Evolutionary conservation across 2,113 vertebrate genomes (phyloP).

Genomic region (Bubo blakistoni): DNA sequence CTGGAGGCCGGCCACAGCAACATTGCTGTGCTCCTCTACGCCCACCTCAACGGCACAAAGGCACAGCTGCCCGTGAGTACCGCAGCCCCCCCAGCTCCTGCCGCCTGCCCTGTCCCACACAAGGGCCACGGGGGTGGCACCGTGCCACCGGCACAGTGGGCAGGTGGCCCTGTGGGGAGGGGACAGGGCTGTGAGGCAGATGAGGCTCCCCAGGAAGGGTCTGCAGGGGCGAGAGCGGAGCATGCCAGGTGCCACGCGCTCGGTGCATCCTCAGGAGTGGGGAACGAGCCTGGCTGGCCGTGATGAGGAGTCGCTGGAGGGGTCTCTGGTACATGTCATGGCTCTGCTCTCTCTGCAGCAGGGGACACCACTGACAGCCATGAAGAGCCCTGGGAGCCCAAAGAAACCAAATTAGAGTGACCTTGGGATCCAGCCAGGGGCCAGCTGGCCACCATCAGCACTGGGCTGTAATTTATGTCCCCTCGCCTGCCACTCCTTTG

Average conservation of each 20-base stretch:
- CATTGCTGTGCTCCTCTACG: slow-evolving; percentile 86
- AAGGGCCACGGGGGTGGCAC: neutral
- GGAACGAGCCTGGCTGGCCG: neutral
- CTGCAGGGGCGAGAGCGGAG: neutral
- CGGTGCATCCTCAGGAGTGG: too few species aligned
- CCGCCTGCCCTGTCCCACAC: neutral
- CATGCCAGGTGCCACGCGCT: fast-evolving
- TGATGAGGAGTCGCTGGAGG: neutral
- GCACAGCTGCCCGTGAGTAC: slow-evolving; percentile 72
- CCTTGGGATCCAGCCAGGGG: neutral
- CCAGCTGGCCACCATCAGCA: neutral
- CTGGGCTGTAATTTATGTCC: neutral
- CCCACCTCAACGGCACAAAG: slow-evolving; percentile 80
- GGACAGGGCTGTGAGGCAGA: neutral
- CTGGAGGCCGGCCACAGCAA: slow-evolving; percentile 89
- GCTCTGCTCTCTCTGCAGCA: slow-evolving; percentile 5
- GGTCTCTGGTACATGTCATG: neutral
- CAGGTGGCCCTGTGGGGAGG: fast-evolving
- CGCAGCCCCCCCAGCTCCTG: neutral
- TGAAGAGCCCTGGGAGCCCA: neutral
- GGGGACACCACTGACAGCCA: neutral
- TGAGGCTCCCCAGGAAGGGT: neutral
- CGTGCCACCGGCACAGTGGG: fast-evolving
- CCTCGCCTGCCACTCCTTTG: neutral
- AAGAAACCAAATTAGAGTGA: slow-evolving; percentile 13